A percentile compares a stretch with the other conserved stretches of the same genome.
Conservation (phyloP, 2,113 vertebrate genomes). For the Pygathrix nemaeus region DNA sequence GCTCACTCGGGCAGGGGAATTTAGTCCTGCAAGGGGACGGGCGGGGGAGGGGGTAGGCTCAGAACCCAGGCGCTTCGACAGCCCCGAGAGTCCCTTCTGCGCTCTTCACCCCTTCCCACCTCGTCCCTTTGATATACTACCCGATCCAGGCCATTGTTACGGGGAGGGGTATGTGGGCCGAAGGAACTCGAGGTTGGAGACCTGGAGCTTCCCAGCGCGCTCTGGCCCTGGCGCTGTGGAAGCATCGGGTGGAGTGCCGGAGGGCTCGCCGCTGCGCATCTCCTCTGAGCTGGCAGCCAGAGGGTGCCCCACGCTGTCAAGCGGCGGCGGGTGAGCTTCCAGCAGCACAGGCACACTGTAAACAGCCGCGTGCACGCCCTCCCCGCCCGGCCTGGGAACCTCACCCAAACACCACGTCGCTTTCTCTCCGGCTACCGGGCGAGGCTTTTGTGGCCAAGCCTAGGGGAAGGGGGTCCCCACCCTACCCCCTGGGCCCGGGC, state of each 20-base stretch:
- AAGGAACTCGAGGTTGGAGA: neutral
- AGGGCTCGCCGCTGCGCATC: conserved; percentile 3
- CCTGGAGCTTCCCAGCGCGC: neutral
- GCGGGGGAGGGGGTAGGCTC: neutral
- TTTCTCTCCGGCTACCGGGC: conserved; percentile 77
- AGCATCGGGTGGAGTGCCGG: conserved; percentile 18
- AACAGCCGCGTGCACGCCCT: conserved; percentile 79
- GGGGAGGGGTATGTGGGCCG: conserved; percentile 31
- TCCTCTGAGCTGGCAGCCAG: conserved; percentile 61
- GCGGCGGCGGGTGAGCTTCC: conserved; percentile 82
- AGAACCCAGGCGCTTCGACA: neutral
- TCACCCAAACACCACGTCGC: conserved; percentile 84
- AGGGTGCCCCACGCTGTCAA: conserved; percentile 68
- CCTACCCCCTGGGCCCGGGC: neutral
- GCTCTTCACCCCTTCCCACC: neutral
- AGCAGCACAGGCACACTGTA: conserved; percentile 80
- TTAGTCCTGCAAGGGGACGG: neutral
- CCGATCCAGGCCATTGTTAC: neutral
- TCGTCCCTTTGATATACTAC: conserved; percentile 23
- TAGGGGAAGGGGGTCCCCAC: neutral
- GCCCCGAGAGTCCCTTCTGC: neutral
- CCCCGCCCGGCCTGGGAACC: conserved; percentile 79
- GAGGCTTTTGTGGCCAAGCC: conserved; percentile 19
- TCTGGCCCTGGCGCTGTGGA: neutral
- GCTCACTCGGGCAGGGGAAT: neutral